Evolutionary conservation across 2,888 invertebrate genomes (phyloP), one percentile per base, ranked within the genome.

Genomic region (Neocrepidodera transversa): DNA sequence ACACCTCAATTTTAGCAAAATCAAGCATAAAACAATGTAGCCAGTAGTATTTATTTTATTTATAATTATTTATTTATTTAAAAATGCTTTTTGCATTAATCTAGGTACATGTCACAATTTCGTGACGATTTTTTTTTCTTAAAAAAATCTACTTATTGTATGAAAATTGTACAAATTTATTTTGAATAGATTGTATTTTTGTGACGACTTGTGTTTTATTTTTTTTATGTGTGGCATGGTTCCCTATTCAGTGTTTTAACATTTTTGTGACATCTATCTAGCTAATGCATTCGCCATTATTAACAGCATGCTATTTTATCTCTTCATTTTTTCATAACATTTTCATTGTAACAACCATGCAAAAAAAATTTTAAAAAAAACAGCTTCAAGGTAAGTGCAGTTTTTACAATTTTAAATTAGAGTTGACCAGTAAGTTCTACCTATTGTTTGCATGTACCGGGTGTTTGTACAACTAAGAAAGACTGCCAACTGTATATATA

Each of bases 21-120:
- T 50, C 32, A 52, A 30, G 28, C 40, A 50, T 56, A 17, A 38
- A 49, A 20, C 18, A 56, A 32, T 43, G 58, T 61, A 65, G 65
- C 62, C 53, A 53, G 62, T 63, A 63, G 60, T 63, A 65, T 62
- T 67, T 82, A 62, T 56, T 68, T 64, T 70, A 70, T 60, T 70
- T 71, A 71, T 84, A 78, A 83, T 83, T 83, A 83, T 84, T 83
- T 71, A 74, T 84, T 83, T 71, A 74, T 74, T 70, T 66, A 63
- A 62, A 58, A 69, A 73, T 73, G 73, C 75, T 71, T 68, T 62
- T 64, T 70, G 78, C 78, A 78, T 77, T 77, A 73, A 68, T 74
- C 79, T 79, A 79, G 79, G 79, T 79, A 79, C 74, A 79, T 79
- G 79, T 79, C 79, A 79, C 79, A 78, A 65, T 64, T 73, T 65